phyloP scores from a whole-genome alignment of 2,888 invertebrate genomes.

The Hemaris fuciformis region DNA sequence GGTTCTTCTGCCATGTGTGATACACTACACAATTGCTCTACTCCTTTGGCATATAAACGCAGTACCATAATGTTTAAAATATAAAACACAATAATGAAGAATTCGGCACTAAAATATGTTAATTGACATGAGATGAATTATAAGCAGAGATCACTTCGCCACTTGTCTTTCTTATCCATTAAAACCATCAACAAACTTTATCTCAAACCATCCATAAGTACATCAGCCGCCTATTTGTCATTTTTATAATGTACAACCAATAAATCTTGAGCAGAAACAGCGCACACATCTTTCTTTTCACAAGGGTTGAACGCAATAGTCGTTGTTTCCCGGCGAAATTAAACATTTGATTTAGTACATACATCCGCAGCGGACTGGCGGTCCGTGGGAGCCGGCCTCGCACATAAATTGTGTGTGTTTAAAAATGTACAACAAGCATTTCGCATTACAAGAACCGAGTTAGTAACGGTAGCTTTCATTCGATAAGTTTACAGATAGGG shows the following conservation, averaged over 20 bases:
- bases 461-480: not conserved
- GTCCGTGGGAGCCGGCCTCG: conserved; percentile 56
- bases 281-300: conserved; percentile 1
- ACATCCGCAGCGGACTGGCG: conserved; percentile 57
- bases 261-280: not conserved
- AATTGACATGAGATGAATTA: no score
- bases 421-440: conserved; percentile 55
- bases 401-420: conserved; percentile 44
- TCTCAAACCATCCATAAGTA: not conserved
- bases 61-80: no score
- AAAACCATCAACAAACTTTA: not conserved
- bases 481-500: conserved; percentile 10
- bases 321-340: conserved; percentile 66
- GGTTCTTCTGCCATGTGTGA: no score
- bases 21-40: no score
- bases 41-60: no score
- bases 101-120: no score
- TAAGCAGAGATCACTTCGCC: not conserved
- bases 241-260: not conserved
- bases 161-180: not conserved
- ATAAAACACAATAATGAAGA: no score
- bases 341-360: conserved; percentile 71
- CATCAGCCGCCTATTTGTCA: not conserved
- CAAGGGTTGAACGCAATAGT: conserved; percentile 39
- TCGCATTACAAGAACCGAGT: conserved; percentile 41